Evolutionary conservation across 2,888 invertebrate genomes (phyloP).

Genomic region (Andrena dorsata): DNA sequence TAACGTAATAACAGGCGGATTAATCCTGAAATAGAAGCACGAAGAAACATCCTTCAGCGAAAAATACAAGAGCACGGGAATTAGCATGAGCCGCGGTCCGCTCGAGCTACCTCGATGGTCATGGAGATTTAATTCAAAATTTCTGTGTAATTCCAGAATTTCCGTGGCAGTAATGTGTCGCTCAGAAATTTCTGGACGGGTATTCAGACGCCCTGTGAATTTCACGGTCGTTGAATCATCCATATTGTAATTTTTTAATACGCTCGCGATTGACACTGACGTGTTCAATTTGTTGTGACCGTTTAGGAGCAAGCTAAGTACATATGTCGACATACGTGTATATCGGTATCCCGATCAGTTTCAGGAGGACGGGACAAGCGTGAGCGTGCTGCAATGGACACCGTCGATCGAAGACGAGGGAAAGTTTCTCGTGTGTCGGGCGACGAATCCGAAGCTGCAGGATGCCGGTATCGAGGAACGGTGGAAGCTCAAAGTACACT

Average conservation of each 20-base stretch:
- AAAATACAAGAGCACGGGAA: slow-evolving; percentile 36
- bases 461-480: slow-evolving; percentile 94
- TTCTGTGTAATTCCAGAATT: slow-evolving; percentile 69
- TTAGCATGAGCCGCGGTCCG: slow-evolving; percentile 26
- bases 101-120: slow-evolving; percentile 44
- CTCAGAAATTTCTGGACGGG: slow-evolving; percentile 48
- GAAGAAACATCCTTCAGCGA: slow-evolving; percentile 9
- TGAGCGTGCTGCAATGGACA: slow-evolving; percentile 89
- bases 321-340: not conserved
- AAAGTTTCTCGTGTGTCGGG: slow-evolving; percentile 94
- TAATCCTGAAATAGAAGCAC: slow-evolving; percentile 16
- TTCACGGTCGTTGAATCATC: not conserved
- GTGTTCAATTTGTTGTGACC: too few species aligned
- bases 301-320: too few species aligned
- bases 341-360: slow-evolving; percentile 64
- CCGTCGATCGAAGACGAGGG: slow-evolving; percentile 95
- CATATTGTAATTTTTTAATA: not conserved
- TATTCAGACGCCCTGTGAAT: slow-evolving; percentile 14
- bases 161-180: slow-evolving; percentile 71
- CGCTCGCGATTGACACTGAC: not conserved
- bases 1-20: slow-evolving; percentile 7
- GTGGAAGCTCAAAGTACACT: slow-evolving; percentile 94
- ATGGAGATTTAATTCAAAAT: slow-evolving; percentile 70
- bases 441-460: slow-evolving; percentile 94
- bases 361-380: slow-evolving; percentile 75